Evolutionary conservation across 2,113 vertebrate genomes (phyloP), one percentile per base, ranked within the genome.

Genomic region (Numenius arquata): DNA sequence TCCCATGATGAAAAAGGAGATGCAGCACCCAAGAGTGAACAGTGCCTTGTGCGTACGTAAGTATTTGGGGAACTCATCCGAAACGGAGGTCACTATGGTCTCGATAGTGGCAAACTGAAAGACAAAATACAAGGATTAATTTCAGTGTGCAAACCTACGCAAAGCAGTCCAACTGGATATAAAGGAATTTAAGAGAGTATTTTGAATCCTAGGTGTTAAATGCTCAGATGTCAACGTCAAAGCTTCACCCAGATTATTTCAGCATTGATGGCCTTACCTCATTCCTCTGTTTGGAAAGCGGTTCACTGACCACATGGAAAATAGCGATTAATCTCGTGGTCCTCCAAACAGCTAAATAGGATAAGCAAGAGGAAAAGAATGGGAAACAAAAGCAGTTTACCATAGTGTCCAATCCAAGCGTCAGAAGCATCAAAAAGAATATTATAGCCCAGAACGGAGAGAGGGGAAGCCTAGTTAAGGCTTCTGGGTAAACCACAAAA

Each of bases 391-490:
- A 61, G 27, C 45, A 26, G 25, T 96, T 99, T 98, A 99, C 99
- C 99, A 99, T 99, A 7, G 99, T 99, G 95, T 99, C 99, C 92
- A 99, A 97, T 65, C 99, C 99, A 79, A 99, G 99, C 3, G 99
- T 99, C 76, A 99, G 98, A 55, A 99, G 98, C 99, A 99, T 99
- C 96, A 99, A 98, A 97, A 99, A 99, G 97, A 99, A 99, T 96
- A 99, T 99, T 94, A 99, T 99, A 70, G 99, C 99, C 99, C 99
- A 99, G 97, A 99, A 99, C 0, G 99, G 99, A 96, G 99, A 99
- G 61, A 99, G 98, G 1, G 99, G 99, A 89, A 99, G 98, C 97
- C 99, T 98, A 66, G 99, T 99, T 93, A 99, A 98, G 86, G 99
- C 99, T 98, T 99, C 99, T 2, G 99, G 99, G 89, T 99, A 99